phyloP scores from a whole-genome alignment of 2,797 vertebrate genomes.

The Sebastes hopkinsi region DNA sequence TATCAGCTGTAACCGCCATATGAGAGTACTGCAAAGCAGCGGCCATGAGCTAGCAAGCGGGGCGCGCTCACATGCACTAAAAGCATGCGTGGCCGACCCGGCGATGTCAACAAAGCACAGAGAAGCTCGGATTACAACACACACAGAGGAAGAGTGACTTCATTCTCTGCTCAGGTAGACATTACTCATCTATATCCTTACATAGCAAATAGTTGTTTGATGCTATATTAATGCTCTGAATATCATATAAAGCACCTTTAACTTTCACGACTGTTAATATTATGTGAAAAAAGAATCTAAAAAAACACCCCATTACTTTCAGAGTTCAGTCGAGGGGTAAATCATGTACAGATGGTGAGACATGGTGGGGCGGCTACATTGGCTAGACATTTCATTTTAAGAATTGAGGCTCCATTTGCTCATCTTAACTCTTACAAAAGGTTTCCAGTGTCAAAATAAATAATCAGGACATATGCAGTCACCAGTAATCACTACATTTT shows the following conservation, averaged over 20 bases:
- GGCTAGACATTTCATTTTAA: not conserved
- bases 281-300: not conserved
- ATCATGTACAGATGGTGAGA: not conserved
- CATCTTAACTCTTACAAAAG: not conserved
- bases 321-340: not conserved
- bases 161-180: too few species aligned
- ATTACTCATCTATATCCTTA: too few species aligned
- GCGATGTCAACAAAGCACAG: too few species aligned
- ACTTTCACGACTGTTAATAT: not conserved
- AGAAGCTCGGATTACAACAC: too few species aligned
- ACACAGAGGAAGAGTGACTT: too few species aligned
- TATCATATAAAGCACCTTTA: not conserved
- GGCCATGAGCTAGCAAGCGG: too few species aligned
- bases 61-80: too few species aligned
- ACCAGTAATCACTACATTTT: not conserved
- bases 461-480: not conserved
- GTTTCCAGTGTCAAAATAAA: not conserved
- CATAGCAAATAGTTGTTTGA: too few species aligned
- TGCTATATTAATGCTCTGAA: too few species aligned
- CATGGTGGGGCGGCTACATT: not conserved
- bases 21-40: too few species aligned
- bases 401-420: not conserved
- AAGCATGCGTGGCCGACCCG: too few species aligned
- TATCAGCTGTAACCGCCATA: too few species aligned
- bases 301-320: fast-evolving